Conservation (phyloP, 2,113 vertebrate species). For the Microcebus ravelobensis region DNA sequence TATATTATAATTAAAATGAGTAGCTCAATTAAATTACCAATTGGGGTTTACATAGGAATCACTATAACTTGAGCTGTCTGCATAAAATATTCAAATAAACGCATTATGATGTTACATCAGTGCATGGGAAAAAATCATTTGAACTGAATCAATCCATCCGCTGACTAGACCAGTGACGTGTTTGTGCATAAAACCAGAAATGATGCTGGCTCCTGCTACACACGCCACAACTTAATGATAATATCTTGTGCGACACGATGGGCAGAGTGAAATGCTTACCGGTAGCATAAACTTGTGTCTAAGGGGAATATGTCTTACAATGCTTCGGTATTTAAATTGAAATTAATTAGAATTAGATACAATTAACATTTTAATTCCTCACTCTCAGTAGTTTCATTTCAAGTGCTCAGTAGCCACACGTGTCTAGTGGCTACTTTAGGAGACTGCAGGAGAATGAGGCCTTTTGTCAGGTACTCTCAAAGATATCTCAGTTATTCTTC, state of each 20-base stretch:
- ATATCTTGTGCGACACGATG: accelerated
- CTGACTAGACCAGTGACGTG: neutral
- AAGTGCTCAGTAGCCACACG: neutral
- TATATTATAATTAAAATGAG: conserved; percentile 8
- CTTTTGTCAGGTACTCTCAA: neutral
- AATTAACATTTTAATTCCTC: neutral
- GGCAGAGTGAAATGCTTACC: neutral
- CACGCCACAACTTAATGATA: neutral
- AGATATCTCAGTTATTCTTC: neutral
- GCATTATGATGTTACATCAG: neutral
- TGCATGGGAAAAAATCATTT: neutral
- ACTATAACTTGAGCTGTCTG: neutral
- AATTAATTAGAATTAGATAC: neutral
- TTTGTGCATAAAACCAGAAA: neutral
- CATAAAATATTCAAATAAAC: neutral
- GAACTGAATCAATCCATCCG: neutral
- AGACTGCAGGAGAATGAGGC: neutral
- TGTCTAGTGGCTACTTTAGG: neutral
- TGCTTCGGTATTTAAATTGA: neutral
- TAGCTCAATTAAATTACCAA: neutral
- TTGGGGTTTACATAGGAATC: neutral
- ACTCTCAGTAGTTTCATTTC: neutral
- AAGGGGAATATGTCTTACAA: neutral
- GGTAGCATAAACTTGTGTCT: neutral
- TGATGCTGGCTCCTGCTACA: neutral